Evolutionary conservation across 1,140 invertebrate species (phyloP).

Genomic region (Trigoniulus corallinus): DNA sequence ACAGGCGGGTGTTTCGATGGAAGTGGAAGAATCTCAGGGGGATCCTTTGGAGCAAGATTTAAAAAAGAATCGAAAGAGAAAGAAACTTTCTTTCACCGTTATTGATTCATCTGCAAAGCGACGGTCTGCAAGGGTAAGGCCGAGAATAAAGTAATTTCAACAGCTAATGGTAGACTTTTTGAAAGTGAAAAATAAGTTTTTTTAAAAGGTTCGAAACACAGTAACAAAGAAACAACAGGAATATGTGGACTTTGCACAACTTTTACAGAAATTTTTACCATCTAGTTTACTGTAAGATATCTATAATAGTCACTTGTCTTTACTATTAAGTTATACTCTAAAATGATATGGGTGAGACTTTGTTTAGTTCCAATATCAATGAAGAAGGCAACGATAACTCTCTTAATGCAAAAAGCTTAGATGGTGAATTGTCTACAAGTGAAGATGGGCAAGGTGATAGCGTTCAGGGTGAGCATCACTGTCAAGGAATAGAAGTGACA

Average conservation of each 20-base stretch:
- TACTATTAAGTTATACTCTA: too few species aligned
- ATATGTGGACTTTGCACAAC: slow-evolving; percentile 21
- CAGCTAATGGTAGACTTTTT: too few species aligned
- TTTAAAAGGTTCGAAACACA: slow-evolving; percentile 20
- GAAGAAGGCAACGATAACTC: neutral
- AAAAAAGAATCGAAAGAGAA: slow-evolving; percentile 9
- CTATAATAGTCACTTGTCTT: too few species aligned
- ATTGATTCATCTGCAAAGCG: slow-evolving; percentile 17
- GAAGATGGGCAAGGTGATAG: neutral
- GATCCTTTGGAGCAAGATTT: neutral
- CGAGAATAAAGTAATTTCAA: too few species aligned
- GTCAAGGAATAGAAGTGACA: too few species aligned
- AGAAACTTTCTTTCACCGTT: slow-evolving; percentile 7
- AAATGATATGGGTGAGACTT: too few species aligned
- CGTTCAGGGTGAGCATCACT: too few species aligned
- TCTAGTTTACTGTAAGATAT: slow-evolving; percentile 19
- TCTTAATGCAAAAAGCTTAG: neutral
- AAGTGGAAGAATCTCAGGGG: too few species aligned
- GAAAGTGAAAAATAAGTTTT: neutral
- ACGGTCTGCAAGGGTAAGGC: slow-evolving; percentile 19
- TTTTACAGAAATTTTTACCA: slow-evolving; percentile 24
- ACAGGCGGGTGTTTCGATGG: too few species aligned
- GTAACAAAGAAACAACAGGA: slow-evolving; percentile 21
- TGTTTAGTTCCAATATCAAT: neutral
- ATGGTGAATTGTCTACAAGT: too few species aligned